Conservation (phyloP, 2,888 invertebrate genomes). For the Rotaria magnacalcarata region DNA sequence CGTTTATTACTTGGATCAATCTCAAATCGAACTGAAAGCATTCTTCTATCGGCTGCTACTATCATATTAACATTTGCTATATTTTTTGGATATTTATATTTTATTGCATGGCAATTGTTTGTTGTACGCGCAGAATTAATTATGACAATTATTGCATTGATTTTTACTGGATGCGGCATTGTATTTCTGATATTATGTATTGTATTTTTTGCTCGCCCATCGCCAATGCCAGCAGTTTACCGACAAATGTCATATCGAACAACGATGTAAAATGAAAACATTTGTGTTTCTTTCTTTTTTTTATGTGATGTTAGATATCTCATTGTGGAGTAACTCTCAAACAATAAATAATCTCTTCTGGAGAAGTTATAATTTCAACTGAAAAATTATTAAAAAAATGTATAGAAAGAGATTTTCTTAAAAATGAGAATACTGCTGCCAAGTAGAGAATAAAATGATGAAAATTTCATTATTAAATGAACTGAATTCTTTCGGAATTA, state of each 20-base stretch:
- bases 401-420: no score
- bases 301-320: no score
- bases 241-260: constrained; percentile 2
- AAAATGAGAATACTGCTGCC: no score
- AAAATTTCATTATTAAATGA: no score
- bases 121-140: constrained; percentile 21
- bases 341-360: no score
- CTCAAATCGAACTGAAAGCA: constrained; percentile 22
- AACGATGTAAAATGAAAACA: not conserved
- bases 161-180: not conserved
- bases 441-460: no score
- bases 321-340: no score
- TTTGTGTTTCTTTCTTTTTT: no score
- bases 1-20: constrained; percentile 20
- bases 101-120: constrained; percentile 17
- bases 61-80: not conserved
- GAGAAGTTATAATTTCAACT: no score
- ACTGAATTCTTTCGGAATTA: no score
- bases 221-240: not conserved
- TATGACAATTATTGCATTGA: not conserved
- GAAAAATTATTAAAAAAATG: no score
- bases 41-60: not conserved
- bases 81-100: constrained; percentile 27
- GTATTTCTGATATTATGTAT: not conserved
- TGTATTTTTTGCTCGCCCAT: constrained; percentile 8